A percentile compares a stretch with the other conserved stretches of the same genome.
Evolutionary conservation across 2,797 vertebrate genomes (phyloP).

Genomic region (Euphonia xanthogaster): DNA sequence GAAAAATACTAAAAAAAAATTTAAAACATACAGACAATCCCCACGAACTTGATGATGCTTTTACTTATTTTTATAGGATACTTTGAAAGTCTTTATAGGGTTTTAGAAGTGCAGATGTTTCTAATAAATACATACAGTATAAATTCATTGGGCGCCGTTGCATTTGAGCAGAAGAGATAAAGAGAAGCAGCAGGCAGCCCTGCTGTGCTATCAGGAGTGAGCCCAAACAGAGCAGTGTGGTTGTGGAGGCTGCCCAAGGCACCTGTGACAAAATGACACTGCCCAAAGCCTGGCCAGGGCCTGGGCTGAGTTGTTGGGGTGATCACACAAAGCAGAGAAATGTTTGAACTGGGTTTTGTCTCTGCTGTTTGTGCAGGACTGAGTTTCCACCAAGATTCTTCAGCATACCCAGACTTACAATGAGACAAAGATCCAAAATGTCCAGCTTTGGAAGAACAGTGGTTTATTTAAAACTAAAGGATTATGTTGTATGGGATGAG

Average conservation of each 20-base stretch:
- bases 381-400: not conserved
- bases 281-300: not conserved
- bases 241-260: not conserved
- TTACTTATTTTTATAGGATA: not conserved
- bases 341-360: not conserved
- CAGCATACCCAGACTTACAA: rapidly evolving
- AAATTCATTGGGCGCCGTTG: not conserved
- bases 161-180: not conserved
- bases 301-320: not conserved
- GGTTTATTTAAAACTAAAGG: not conserved
- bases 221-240: not conserved
- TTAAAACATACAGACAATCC: not conserved
- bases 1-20: not conserved
- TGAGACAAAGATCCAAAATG: not conserved
- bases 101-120: not conserved
- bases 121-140: not conserved
- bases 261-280: not conserved
- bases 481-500: not conserved
- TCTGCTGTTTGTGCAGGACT: not conserved
- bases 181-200: not conserved
- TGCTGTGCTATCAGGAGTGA: not conserved
- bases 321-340: not conserved
- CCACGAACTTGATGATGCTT: not conserved
- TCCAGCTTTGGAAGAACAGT: not conserved
- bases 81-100: not conserved